phyloP scores from a whole-genome alignment of 2,113 vertebrate genomes.

The Onychostruthus taczanowskii region DNA sequence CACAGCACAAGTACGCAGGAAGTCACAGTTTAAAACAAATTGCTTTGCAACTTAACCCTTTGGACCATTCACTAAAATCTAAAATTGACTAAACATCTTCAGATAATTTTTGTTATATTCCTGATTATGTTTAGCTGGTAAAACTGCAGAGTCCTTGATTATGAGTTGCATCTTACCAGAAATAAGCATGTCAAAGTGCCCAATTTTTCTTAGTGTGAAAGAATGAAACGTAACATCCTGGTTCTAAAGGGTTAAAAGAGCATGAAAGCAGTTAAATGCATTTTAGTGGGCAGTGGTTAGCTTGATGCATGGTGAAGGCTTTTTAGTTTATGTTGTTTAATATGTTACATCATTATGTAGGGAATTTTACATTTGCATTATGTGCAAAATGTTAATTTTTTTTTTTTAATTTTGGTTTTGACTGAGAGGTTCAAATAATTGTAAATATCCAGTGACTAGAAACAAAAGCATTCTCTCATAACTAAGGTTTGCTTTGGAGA shows the following conservation, averaged over 20 bases:
- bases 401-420: not conserved
- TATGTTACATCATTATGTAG: slow-evolving; percentile 47
- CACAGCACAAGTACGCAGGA: slow-evolving; percentile 93
- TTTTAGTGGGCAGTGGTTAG: slow-evolving; percentile 75
- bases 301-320: slow-evolving; percentile 79
- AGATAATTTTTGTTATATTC: slow-evolving; percentile 46
- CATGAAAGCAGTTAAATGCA: slow-evolving; percentile 79
- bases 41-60: slow-evolving; percentile 85
- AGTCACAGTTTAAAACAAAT: slow-evolving; percentile 80
- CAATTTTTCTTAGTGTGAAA: not conserved
- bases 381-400: not conserved
- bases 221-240: slow-evolving; percentile 28
- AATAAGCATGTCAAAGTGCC: slow-evolving; percentile 28
- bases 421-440: not conserved
- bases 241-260: slow-evolving; percentile 85
- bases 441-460: not conserved
- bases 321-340: slow-evolving; percentile 70
- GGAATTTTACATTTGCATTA: slow-evolving; percentile 15
- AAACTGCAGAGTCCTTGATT: not conserved
- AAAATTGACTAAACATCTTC: slow-evolving; percentile 61
- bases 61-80: slow-evolving; percentile 66
- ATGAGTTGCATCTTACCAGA: not conserved
- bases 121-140: slow-evolving; percentile 62
- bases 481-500: not conserved
- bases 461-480: slow-evolving; percentile 29